Base-by-base conservation (phyloP, 2,113 vertebrate species). In the Planiliza haematocheilus region DNA sequence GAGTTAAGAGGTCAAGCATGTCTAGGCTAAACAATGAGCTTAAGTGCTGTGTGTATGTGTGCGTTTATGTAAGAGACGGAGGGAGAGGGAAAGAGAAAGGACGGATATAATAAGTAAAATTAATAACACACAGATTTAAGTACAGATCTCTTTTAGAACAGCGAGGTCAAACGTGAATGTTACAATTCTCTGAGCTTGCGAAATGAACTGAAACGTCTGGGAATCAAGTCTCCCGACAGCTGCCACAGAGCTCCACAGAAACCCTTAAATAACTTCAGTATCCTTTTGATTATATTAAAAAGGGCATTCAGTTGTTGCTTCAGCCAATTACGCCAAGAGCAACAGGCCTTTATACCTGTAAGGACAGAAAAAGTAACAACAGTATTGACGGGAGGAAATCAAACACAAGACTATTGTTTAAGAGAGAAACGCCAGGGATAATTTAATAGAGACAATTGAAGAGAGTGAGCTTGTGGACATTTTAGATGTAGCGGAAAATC, bases 1-100 rank as follows among this genome's bases (percentile, higher is more conserved):
- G 71, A 82, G 75, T 36, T 12, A 73, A 70, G 70, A 83, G 83
- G 78, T 88, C 69, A 87, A 74, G 74, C 70, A 76, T 76, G 82
- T 84, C 78, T 65, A 20, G 66, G 81, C 72, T 82, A 87, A 89
- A 89, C 86, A 88, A 65, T 68, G 53, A 63, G 64, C 56, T 70
- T 53, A 74, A 67, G 78, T 43, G 64, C 50, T 74, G 42, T 74
- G 60, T 70, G 52, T 66, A 21, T 49, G 48, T 53, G 68, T 62
- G 55, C 52, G 24, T 20, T n/a, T 51, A 20, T 58, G 30, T 48
- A 55, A 67, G 12, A 70, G 48, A 84, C 10, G 38, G 21, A 64
- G 20, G 36, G 10, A 45, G 41, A 51, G 49, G 17, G 61, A 10
- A 17, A 45, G 9, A 16, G 18, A 13, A 67, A 20, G 36, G 58